Percentiles rank a stretch among this genome's conserved stretches.
Conservation (phyloP, 1,140 invertebrate genomes). For the Triops cancriformis region DNA sequence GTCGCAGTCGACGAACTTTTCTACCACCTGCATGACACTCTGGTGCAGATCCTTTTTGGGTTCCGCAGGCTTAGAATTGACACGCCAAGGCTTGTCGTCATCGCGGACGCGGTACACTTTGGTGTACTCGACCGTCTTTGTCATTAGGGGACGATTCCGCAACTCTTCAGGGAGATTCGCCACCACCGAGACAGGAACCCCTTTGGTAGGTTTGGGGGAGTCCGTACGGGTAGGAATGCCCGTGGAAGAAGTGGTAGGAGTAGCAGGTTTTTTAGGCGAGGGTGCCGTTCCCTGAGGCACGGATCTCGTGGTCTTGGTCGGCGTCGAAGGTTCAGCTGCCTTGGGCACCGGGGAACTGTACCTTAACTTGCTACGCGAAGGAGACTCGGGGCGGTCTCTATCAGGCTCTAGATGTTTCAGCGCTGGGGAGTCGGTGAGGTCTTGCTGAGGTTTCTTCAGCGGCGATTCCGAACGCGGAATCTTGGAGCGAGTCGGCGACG, state of each 20-base stretch:
- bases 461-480: not conserved
- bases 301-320: not conserved
- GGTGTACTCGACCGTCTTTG: slow-evolving; percentile 17
- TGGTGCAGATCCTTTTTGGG: slow-evolving; percentile 22
- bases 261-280: not conserved
- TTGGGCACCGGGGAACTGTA: not conserved
- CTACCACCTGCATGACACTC: slow-evolving; percentile 23
- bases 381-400: not conserved
- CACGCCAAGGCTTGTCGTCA: slow-evolving; percentile 25
- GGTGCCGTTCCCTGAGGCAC: not conserved
- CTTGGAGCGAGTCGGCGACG: not conserved
- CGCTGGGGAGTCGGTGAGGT: not conserved
- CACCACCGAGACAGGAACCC: not conserved
- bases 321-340: not conserved
- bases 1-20: slow-evolving; percentile 21
- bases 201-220: not conserved
- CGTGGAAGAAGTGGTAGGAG: not conserved
- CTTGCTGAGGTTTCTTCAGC: not conserved
- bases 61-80: slow-evolving; percentile 17
- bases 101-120: slow-evolving; percentile 19
- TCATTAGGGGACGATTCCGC: not conserved
- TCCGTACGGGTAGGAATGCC: not conserved
- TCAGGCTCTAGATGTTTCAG: not conserved
- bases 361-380: not conserved
- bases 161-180: not conserved